Evolutionary conservation across 2,888 invertebrate species (phyloP).

Genomic region (Dasysyrphus tricinctus): DNA sequence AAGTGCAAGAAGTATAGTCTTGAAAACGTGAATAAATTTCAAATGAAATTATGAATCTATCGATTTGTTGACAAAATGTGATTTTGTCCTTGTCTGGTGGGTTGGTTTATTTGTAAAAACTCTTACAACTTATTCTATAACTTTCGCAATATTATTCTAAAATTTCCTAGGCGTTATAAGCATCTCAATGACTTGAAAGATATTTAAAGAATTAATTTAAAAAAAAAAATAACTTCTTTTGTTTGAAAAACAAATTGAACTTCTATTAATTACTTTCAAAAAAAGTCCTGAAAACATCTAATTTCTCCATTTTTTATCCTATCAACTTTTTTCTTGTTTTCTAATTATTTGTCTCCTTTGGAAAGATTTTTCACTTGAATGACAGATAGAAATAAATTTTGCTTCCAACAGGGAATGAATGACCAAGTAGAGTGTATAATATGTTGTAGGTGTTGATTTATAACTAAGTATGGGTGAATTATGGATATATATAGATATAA

Average conservation of each 20-base stretch:
- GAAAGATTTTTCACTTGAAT: conserved; percentile 8
- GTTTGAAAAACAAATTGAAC: background rate
- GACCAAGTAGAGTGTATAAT: background rate
- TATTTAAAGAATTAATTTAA: background rate
- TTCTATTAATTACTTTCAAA: background rate
- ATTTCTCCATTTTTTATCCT: background rate
- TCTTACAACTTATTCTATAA: background rate
- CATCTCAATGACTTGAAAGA: background rate
- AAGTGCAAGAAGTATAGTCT: background rate
- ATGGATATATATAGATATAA: background rate
- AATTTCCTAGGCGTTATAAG: background rate
- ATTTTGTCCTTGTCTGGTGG: too few species aligned
- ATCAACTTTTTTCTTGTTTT: background rate
- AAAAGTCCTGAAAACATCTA: background rate
- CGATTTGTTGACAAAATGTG: too few species aligned
- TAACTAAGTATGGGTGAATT: conserved; percentile 7
- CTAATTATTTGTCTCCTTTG: background rate
- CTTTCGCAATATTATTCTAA: too few species aligned
- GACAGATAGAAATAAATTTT: background rate
- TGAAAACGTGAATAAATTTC: background rate
- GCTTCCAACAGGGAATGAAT: background rate
- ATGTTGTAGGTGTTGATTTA: conserved; percentile 7
- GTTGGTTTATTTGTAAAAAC: too few species aligned
- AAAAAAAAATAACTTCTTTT: background rate
- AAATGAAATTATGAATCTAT: background rate